A percentile compares a stretch with the other conserved stretches of the same genome.
Evolutionary conservation across 2,888 invertebrate species (phyloP).

Genomic region (Mechanitis mazaeus): DNA sequence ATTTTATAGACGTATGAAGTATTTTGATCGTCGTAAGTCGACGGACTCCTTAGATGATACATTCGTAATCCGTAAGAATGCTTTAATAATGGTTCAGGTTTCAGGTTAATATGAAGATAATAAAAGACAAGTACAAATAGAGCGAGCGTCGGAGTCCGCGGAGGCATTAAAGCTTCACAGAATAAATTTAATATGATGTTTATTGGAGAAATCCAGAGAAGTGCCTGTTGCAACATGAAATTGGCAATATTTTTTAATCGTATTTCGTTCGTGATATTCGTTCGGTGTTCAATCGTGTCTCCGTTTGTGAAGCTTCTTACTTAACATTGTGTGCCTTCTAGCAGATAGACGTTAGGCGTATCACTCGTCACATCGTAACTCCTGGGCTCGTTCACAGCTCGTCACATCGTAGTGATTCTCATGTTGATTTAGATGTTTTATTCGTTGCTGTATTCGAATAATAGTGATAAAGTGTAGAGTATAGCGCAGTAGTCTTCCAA

Average conservation of each 20-base stretch:
- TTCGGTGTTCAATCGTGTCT: conserved; percentile 39
- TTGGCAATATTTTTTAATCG: conserved; percentile 72
- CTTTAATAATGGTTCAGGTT: conserved; percentile 45
- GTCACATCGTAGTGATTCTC: conserved; percentile 2
- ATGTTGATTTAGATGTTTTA: background rate
- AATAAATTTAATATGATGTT: conserved; percentile 71
- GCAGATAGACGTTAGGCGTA: conserved; percentile 73
- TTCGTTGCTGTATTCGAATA: conserved; percentile 44
- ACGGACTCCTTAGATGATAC: conserved; percentile 52
- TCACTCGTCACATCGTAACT: conserved; percentile 60
- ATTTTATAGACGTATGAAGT: conserved; percentile 62
- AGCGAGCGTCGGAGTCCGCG: conserved; percentile 58
- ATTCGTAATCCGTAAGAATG: conserved; percentile 55
- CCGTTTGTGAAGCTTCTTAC: conserved; percentile 70
- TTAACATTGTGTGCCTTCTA: conserved; percentile 77
- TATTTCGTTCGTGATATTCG: conserved; percentile 62
- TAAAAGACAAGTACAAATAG: conserved; percentile 66
- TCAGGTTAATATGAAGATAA: conserved; percentile 53
- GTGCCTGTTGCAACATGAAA: conserved; percentile 75
- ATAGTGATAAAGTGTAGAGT: conserved; percentile 65
- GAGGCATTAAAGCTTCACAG: conserved; percentile 69
- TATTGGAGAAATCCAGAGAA: conserved; percentile 76
- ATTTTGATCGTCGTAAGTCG: conserved; percentile 54
- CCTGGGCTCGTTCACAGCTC: conserved; percentile 25
- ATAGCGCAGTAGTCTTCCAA: conserved; percentile 76